Percentiles rank a stretch among this genome's conserved stretches.
Evolutionary conservation across 2,888 invertebrate genomes (phyloP).

Genomic region (Ennomos fuscantarius): DNA sequence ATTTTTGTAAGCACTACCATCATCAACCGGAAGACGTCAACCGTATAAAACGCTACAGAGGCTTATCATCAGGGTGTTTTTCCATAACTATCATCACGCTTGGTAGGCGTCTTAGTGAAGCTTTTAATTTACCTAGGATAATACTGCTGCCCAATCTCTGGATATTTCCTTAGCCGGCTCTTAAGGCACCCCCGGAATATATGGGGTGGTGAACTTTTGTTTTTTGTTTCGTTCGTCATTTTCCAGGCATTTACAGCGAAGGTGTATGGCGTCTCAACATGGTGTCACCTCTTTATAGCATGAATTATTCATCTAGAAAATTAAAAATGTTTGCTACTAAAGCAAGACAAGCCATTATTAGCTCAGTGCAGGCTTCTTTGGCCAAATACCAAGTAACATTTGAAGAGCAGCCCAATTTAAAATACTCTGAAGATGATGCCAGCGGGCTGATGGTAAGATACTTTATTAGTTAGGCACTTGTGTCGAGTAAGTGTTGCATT

Average conservation of each 20-base stretch:
- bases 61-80: background rate
- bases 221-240: too few species aligned
- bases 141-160: too few species aligned
- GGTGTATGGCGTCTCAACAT: constrained; percentile 67
- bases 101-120: too few species aligned
- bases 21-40: background rate
- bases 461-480: too few species aligned
- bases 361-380: constrained; percentile 53
- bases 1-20: background rate
- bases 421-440: constrained; percentile 69
- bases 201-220: too few species aligned
- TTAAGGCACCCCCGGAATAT: too few species aligned
- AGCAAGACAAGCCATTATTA: constrained; percentile 68
- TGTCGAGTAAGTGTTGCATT: too few species aligned
- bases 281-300: constrained; percentile 71
- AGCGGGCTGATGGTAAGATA: constrained; percentile 66
- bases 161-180: too few species aligned
- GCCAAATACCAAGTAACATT: constrained; percentile 65
- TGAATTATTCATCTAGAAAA: constrained; percentile 64
- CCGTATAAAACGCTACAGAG: background rate
- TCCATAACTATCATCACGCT: too few species aligned
- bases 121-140: too few species aligned
- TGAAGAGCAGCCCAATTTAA: constrained; percentile 63
- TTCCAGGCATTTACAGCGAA: constrained; percentile 74
- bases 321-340: constrained; percentile 75